These are phyloP conservation scores for Macropus fuliginosus DNA, from an alignment of 2,797 vertebrate genomes.

Conservation along the genomic window DNA sequence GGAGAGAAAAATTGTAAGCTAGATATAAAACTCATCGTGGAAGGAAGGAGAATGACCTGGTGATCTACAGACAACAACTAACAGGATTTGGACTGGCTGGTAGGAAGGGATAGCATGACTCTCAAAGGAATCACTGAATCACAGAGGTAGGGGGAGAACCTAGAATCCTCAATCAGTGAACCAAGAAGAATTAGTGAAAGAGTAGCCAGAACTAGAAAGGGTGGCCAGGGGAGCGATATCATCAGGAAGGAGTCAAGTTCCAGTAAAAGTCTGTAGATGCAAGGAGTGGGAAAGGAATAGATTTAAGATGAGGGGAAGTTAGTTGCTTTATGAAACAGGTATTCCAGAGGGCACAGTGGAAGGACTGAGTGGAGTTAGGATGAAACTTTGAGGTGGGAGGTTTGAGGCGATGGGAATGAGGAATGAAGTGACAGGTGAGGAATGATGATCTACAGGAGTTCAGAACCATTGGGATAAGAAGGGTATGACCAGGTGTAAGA, in stretches of 20 bases:
- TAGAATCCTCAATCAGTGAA: background rate
- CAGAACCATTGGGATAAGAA: background rate
- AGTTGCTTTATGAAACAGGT: background rate
- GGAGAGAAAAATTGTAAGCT: background rate
- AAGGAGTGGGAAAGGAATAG: no score
- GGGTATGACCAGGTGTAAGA: background rate
- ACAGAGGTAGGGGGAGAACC: background rate
- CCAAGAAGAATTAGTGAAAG: background rate
- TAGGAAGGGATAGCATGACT: background rate
- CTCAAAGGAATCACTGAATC: background rate
- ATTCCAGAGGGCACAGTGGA: background rate
- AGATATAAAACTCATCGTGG: background rate
- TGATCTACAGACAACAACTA: background rate
- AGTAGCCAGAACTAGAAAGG: background rate
- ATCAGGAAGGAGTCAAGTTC: background rate
- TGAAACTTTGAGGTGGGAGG: background rate
- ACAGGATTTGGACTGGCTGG: background rate
- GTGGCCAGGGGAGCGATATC: background rate
- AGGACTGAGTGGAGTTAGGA: background rate
- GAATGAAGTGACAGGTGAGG: background rate
- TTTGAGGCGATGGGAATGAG: background rate
- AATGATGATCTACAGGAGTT: background rate
- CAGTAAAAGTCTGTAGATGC: background rate
- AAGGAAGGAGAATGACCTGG: background rate
- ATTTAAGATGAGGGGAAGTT: background rate